A percentile compares a stretch with the other conserved stretches of the same genome.
Evolutionary conservation across 2,888 invertebrate genomes (phyloP).

Genomic region (Saturnia pavonia): DNA sequence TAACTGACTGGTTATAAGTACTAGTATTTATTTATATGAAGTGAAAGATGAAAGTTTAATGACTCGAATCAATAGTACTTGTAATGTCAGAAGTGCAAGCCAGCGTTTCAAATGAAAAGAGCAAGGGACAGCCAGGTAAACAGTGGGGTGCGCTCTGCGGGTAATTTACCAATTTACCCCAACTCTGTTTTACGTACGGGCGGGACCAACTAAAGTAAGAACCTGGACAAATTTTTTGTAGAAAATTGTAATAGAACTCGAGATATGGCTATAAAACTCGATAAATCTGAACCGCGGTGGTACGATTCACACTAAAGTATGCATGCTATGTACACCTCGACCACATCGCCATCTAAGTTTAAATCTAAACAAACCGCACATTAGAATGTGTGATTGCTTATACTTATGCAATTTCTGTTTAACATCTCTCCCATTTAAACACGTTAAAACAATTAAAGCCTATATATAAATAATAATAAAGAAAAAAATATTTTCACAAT

Average conservation of each 20-base stretch:
- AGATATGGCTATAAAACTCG: no score
- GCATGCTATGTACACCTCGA: no score
- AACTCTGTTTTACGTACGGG: slow-evolving; percentile 28
- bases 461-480: no score
- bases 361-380: no score
- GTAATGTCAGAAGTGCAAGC: slow-evolving; percentile 56
- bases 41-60: slow-evolving; percentile 43
- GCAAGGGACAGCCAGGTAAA: slow-evolving; percentile 59
- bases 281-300: no score
- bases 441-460: no score
- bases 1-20: neutral
- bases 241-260: neutral
- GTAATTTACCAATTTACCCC: slow-evolving; percentile 73
- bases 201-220: slow-evolving; percentile 21
- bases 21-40: neutral
- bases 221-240: slow-evolving; percentile 17
- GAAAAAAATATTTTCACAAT: no score
- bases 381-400: no score
- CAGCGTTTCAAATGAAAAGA: slow-evolving; percentile 50
- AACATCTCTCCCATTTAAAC: no score
- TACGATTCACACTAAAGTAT: no score
- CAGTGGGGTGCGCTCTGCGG: slow-evolving; percentile 58
- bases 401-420: no score
- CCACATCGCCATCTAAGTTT: no score
- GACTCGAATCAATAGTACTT: slow-evolving; percentile 54